Percentiles rank a stretch among this genome's conserved stretches.
Evolutionary conservation across 2,113 vertebrate genomes (phyloP).

Genomic region (Cyprinodon brontotheroides): DNA sequence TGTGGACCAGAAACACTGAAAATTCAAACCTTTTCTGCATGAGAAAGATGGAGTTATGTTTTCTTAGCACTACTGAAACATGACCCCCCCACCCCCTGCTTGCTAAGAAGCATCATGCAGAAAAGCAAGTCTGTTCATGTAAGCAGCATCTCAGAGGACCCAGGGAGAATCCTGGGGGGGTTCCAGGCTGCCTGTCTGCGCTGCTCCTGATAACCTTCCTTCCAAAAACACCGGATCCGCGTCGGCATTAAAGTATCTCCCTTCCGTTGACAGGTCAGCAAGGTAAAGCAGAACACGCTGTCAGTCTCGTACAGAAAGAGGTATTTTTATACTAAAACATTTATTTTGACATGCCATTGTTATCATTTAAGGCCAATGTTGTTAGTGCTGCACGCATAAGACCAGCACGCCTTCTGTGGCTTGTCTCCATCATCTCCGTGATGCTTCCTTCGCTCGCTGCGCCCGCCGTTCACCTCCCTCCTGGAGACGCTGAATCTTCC

Average conservation of each 20-base stretch:
- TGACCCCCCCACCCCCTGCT: background rate
- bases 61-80: no score
- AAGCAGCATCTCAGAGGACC: background rate
- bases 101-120: background rate
- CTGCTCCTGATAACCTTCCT: background rate
- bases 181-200: background rate
- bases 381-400: no score
- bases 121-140: background rate
- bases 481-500: slow-evolving; percentile 58
- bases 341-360: background rate
- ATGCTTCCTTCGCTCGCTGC: no score
- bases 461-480: no score
- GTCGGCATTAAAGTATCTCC: no score
- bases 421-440: slow-evolving; percentile 24
- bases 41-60: no score
- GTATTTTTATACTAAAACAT: background rate
- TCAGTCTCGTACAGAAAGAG: background rate
- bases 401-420: slow-evolving; percentile 49
- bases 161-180: background rate
- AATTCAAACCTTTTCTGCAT: no score
- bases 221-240: background rate
- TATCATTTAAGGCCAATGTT: background rate
- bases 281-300: background rate
- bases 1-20: no score
- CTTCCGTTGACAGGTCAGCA: background rate